Conservation (phyloP, 2,797 vertebrate species). For the Poliocrania exsul region DNA sequence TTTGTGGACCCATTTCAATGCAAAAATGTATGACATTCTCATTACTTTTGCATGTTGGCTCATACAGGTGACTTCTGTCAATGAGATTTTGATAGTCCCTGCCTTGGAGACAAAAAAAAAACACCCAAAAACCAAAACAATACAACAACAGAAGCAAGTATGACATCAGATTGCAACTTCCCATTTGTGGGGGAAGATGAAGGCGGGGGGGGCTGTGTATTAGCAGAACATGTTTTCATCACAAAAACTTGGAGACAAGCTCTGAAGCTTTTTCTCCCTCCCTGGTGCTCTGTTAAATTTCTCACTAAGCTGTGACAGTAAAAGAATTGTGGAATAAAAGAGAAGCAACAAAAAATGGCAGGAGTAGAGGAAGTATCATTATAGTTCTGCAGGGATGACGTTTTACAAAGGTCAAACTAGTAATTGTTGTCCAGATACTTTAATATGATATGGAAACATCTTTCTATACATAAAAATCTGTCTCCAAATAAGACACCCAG, state of each 20-base stretch:
- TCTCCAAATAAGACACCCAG: background rate
- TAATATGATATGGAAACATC: background rate
- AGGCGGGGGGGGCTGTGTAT: background rate
- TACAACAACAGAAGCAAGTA: background rate
- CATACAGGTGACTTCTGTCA: background rate
- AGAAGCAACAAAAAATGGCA: background rate
- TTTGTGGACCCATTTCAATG: background rate
- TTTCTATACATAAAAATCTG: background rate
- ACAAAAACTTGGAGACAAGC: background rate
- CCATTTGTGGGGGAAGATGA: background rate
- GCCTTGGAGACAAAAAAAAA: background rate
- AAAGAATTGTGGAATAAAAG: background rate
- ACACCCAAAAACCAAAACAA: background rate
- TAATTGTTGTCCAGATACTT: background rate
- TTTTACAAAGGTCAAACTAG: conserved; percentile 1
- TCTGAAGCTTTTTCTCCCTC: background rate
- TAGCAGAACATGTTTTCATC: background rate
- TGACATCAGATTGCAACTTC: background rate
- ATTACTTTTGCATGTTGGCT: background rate
- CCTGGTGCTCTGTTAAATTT: background rate
- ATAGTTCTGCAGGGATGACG: background rate
- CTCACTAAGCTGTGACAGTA: background rate
- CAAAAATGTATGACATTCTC: background rate
- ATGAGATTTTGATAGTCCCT: background rate
- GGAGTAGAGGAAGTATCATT: background rate